Conservation (phyloP, 2,797 vertebrate species). For the Tokudaia muenninki region DNA sequence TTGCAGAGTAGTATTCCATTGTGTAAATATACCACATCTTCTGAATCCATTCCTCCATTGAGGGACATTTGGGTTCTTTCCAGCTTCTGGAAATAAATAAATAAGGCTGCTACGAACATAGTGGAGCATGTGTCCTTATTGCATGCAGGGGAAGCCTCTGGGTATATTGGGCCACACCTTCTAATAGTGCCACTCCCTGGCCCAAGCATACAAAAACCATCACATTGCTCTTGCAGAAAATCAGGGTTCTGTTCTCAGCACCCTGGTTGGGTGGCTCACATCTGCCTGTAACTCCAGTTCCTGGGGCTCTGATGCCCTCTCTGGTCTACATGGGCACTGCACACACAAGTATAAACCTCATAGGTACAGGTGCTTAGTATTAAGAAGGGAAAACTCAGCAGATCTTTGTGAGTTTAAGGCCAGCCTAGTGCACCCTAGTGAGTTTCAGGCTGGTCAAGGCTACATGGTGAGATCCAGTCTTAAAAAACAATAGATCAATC, state of each 20-base stretch:
- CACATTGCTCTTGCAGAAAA: not conserved
- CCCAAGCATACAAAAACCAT: not conserved
- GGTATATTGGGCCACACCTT: too few relatives aligned
- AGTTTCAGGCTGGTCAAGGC: not conserved
- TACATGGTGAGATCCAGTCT: not conserved
- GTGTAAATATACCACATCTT: too few relatives aligned
- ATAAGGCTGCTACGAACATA: too few relatives aligned
- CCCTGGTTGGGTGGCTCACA: not conserved
- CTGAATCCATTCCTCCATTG: too few relatives aligned
- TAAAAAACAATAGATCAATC: not conserved
- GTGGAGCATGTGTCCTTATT: too few relatives aligned
- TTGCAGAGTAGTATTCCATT: too few relatives aligned
- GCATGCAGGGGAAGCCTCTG: too few relatives aligned
- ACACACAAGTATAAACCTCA: not conserved
- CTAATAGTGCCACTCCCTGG: too few relatives aligned
- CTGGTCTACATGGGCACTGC: not conserved
- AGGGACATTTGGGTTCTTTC: too few relatives aligned
- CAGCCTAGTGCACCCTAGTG: not conserved
- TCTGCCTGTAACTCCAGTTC: not conserved
- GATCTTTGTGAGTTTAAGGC: not conserved
- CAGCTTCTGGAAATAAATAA: too few relatives aligned
- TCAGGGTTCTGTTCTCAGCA: not conserved
- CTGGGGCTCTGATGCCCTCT: not conserved
- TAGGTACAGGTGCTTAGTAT: not conserved
- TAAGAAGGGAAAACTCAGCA: not conserved